These are phyloP conservation scores for Lemur catta DNA, from an alignment of 2,797 vertebrate genomes.

Conservation along the genomic window DNA sequence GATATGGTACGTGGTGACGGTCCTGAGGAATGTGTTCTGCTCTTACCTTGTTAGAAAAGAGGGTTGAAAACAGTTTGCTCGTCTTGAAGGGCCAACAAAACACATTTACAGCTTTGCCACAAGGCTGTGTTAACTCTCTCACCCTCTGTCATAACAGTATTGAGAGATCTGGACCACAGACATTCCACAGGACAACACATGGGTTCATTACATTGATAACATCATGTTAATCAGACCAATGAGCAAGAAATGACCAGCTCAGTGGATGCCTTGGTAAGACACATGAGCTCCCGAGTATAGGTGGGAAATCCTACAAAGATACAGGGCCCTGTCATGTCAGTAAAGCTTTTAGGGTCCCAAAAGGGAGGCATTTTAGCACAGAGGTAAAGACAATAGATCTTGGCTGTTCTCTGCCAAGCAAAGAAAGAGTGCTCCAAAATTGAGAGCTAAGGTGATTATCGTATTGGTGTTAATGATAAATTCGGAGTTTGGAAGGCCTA, in stretches of 20 bases:
- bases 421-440: not conserved
- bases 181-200: not conserved
- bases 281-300: rapidly evolving
- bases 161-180: not conserved
- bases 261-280: not conserved
- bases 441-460: not conserved
- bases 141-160: not conserved
- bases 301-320: not conserved
- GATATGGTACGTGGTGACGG: no score
- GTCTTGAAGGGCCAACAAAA: not conserved
- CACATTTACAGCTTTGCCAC: not conserved
- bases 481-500: not conserved
- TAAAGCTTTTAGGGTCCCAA: not conserved
- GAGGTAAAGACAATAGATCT: not conserved
- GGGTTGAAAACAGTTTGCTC: not conserved
- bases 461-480: not conserved
- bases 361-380: not conserved
- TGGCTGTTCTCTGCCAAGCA: not conserved
- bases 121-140: not conserved
- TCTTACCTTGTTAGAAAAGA: not conserved
- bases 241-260: not conserved
- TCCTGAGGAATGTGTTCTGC: not conserved
- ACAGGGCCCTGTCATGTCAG: not conserved
- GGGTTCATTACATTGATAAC: not conserved
- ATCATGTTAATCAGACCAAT: not conserved